Evolutionary conservation across 2,797 vertebrate species (phyloP).

Genomic region (Lerista edwardsae): DNA sequence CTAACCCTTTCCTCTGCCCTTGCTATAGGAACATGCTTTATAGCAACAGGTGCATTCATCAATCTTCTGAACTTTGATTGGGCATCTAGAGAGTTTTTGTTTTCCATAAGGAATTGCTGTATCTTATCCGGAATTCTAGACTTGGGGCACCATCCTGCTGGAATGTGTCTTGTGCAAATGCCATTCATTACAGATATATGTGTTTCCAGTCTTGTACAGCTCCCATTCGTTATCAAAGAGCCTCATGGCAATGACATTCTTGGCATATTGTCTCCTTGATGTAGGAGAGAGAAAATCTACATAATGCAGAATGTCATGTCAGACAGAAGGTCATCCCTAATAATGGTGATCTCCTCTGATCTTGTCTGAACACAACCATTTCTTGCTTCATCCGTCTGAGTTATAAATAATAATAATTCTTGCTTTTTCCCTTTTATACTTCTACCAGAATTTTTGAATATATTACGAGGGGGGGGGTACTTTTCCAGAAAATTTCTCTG

Average conservation of each 20-base stretch:
- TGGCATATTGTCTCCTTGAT: background rate
- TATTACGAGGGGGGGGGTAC: fast-evolving
- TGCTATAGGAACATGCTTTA: background rate
- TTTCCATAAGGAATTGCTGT: background rate
- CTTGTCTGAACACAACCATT: background rate
- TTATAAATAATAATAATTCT: background rate
- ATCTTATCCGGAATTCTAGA: background rate
- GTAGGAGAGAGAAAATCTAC: conserved; percentile 2
- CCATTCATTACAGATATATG: background rate
- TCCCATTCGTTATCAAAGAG: background rate
- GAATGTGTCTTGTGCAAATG: background rate
- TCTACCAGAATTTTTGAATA: background rate
- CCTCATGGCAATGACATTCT: background rate
- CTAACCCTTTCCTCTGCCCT: background rate
- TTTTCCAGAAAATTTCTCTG: background rate
- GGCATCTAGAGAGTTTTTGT: background rate
- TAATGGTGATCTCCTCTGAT: background rate
- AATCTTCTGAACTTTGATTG: background rate
- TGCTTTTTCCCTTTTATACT: background rate
- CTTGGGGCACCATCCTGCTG: background rate
- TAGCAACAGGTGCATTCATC: background rate
- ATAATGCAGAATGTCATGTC: background rate
- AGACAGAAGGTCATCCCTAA: background rate
- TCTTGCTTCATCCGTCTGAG: background rate
- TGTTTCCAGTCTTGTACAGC: background rate